phyloP scores from a whole-genome alignment of 2,888 invertebrate genomes.

The Corbicula japonica region DNA sequence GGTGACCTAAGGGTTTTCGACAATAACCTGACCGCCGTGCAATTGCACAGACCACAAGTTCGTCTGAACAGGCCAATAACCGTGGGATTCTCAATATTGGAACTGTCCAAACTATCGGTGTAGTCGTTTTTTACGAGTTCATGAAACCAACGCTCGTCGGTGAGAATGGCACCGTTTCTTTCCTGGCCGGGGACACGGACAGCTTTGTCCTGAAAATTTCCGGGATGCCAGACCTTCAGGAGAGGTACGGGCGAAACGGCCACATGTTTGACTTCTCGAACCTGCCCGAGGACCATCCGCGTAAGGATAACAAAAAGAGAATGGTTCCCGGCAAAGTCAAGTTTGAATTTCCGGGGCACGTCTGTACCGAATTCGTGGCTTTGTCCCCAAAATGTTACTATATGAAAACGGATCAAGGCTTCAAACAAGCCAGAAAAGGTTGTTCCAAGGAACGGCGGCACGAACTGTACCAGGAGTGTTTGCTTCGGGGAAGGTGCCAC shows the following conservation, averaged over 20 bases:
- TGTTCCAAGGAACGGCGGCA: not conserved
- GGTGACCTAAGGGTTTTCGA: conserved; percentile 17
- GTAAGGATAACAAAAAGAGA: conserved; percentile 1
- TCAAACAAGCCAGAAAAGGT: conserved; percentile 8
- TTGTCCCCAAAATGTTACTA: conserved; percentile 19
- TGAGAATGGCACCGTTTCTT: not conserved
- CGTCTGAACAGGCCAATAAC: not conserved
- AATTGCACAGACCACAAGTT: conserved; percentile 4
- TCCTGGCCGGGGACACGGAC: conserved; percentile 11
- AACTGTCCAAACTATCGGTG: conserved; percentile 8
- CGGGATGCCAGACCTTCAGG: not conserved
- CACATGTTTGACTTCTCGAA: conserved; percentile 15
- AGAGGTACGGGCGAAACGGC: no score
- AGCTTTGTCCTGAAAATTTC: conserved; percentile 1
- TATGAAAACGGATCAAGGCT: conserved; percentile 1
- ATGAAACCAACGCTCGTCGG: not conserved
- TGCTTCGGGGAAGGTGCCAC: not conserved
- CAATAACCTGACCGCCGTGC: conserved; percentile 9
- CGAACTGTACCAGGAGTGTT: conserved; percentile 17
- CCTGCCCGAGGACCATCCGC: not conserved
- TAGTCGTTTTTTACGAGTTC: conserved; percentile 22
- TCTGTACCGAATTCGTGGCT: conserved; percentile 4
- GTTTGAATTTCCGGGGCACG: not conserved
- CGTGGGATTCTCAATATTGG: conserved; percentile 14
- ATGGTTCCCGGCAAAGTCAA: conserved; percentile 17